phyloP scores from a whole-genome alignment of 2,797 vertebrate genomes.

The Oryzias sinensis region DNA sequence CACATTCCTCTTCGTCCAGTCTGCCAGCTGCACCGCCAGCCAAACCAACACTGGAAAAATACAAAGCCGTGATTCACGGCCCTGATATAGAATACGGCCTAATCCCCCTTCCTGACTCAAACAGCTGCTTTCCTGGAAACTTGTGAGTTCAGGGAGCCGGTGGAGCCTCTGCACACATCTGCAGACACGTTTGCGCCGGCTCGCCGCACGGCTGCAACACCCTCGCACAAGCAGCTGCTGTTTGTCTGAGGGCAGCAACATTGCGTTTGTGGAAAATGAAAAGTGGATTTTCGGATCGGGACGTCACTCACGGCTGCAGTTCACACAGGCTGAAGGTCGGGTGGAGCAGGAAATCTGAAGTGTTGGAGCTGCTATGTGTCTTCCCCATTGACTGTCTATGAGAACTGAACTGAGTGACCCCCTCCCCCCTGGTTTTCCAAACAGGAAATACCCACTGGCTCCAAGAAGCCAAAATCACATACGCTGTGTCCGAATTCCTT shows the following conservation, averaged over 20 bases:
- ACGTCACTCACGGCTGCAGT: slow-evolving; percentile 37
- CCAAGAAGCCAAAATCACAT: too few species aligned
- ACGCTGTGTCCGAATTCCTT: too few species aligned
- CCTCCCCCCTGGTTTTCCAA: too few species aligned
- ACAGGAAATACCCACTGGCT: too few species aligned
- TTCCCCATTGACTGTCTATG: slow-evolving; percentile 44
- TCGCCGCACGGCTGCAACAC: slow-evolving; percentile 33
- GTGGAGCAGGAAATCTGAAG: slow-evolving; percentile 44
- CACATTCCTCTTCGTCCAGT: slow-evolving; percentile 63
- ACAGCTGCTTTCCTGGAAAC: slow-evolving; percentile 81
- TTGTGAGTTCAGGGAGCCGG: slow-evolving; percentile 46
- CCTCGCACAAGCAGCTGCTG: slow-evolving; percentile 11
- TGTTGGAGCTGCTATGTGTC: slow-evolving; percentile 21
- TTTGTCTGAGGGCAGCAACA: slow-evolving; percentile 36
- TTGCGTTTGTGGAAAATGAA: slow-evolving; percentile 23
- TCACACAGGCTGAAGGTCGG: slow-evolving; percentile 47
- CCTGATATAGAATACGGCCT: slow-evolving; percentile 78
- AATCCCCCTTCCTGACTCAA: slow-evolving; percentile 61
- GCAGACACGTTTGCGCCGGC: slow-evolving; percentile 23
- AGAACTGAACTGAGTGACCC: slow-evolving; percentile 24
- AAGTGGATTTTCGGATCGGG: slow-evolving; percentile 41
- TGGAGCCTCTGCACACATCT: slow-evolving; percentile 53
- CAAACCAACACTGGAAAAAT: slow-evolving; percentile 74
- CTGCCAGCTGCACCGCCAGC: slow-evolving; percentile 57
- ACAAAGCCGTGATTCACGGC: slow-evolving; percentile 78